Percentiles rank a stretch among this genome's conserved stretches.
Conservation (phyloP, 1,140 invertebrate genomes). For the Solen grandis region DNA sequence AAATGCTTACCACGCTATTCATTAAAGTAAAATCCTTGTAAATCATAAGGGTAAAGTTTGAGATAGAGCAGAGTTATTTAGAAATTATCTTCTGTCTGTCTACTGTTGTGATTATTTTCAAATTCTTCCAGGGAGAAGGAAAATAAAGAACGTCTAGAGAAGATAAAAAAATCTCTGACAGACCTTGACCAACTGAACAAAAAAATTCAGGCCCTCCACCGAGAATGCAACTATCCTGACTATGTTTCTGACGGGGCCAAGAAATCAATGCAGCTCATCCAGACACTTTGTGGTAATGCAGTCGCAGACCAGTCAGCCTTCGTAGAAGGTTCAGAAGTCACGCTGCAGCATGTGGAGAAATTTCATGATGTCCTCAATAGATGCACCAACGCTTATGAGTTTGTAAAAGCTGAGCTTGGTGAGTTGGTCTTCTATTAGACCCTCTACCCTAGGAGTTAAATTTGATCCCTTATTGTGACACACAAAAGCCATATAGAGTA, state of each 20-base stretch:
- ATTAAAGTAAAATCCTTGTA: too few relatives aligned
- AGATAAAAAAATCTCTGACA: constrained; percentile 31
- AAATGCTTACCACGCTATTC: too few relatives aligned
- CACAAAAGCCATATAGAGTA: too few relatives aligned
- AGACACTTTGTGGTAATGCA: constrained; percentile 9
- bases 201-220: constrained; percentile 32
- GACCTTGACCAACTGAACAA: constrained; percentile 37
- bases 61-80: too few relatives aligned
- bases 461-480: too few relatives aligned
- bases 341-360: constrained; percentile 23
- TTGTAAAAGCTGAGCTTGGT: constrained; percentile 55
- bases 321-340: constrained; percentile 25
- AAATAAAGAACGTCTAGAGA: constrained; percentile 56
- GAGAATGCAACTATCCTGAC: constrained; percentile 30
- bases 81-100: too few relatives aligned
- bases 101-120: too few relatives aligned
- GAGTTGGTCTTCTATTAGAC: constrained; percentile 15
- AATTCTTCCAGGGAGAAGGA: constrained; percentile 60
- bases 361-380: constrained; percentile 39
- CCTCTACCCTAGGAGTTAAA: too few relatives aligned
- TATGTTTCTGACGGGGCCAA: constrained; percentile 51
- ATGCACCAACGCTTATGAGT: constrained; percentile 55
- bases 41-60: too few relatives aligned
- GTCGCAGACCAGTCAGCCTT: constrained; percentile 3
- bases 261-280: constrained; percentile 36